Base-by-base conservation (phyloP, 2,113 vertebrate species). In the Procavia capensis region DNA sequence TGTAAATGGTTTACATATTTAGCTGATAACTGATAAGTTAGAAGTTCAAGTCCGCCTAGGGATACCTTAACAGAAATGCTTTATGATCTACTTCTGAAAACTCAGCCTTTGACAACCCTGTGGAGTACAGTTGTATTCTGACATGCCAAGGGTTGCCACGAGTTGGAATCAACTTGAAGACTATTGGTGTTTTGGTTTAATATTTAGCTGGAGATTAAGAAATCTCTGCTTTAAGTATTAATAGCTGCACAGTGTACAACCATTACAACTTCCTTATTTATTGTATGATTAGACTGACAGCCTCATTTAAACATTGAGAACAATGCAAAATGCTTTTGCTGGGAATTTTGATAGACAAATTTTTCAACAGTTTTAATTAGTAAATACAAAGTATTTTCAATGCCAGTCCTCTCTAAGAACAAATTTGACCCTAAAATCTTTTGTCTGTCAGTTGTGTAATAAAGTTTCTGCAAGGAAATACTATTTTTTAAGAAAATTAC, bases 221-320 rank as follows among this genome's bases (percentile, higher is more conserved):
- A 88, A 1, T 64, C n/a, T 88, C 59, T 87, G 41, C 16, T 86
- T 78, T 94, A 78, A 86, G 45, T 36, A 83, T 88, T 88, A 76
- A 84, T 92, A 83, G 86, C 36, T 81, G 17, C 7, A 64, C 64
- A 81, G 39, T 54, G 29, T 14, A 59, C 81, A 95, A 78, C 24
- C 43, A 85, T 34, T 93, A 29, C n/a, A 88, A 36, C 13, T 11
- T 87, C 39, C 57, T 82, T 93, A 78, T 90, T 96, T 95, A 78
- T 92, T 81, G 64, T 81, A 25, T 81, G 84, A 93, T 47, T 41
- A 90, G 80, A 83, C 83, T 61, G 72, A 84, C 78, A 76, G 14
- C 22, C 57, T 94, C 41, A 87, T 95, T 96, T 90, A 89, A 92
- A 90, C 41, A 59, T 39, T 95, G 66, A 86, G 50, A 93, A 79